Base-by-base conservation (phyloP, 2,797 vertebrate genomes). In the Tiaroga cobitis region DNA sequence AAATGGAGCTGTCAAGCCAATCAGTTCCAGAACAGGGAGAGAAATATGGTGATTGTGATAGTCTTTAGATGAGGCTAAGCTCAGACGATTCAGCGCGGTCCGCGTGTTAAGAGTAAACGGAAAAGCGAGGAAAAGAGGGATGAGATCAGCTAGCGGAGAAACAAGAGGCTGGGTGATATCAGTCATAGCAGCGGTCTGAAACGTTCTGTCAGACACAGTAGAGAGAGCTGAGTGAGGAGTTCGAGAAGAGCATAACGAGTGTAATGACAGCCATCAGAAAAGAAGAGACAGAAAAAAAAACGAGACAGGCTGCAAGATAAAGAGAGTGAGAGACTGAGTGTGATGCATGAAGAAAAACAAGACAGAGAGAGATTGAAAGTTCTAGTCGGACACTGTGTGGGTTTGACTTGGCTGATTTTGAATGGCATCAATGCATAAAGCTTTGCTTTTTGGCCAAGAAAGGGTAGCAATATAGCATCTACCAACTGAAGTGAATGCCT, bases 1-100 rank as follows among this genome's bases (percentile, higher is more conserved):
- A 94, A 94, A 95, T 94, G 91, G 93, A 95, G 93, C 92, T 95
- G 93, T 95, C 93, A 93, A 90, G 88, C 89, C 92, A 92, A 93
- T 93, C 89, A 89, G 75, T 87, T 91, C 91, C 90, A 88, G 88
- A 81, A 37, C 82, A 84, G 75, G 11, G 86, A 88, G 90, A 91
- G 75, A 81, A 83, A 90, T 84, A 54, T 83, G 81, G 84, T 69
- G 56, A 67, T 63, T 59, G 84, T n/a, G 37, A 46, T 68, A 43
- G 68, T 46, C 80, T 72, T 46, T 51, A 78, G 67, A 59, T 49
- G 73, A 86, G 59, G 65, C 59, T 74, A 32, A 24, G 59, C 29
- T 19, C 34, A 78, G 26, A 75, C 26, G 37, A 79, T 54, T 39
- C 32, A 26, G 68, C 59, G 77, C 19, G 26, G 37, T 21, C 19